Evolutionary conservation across 2,113 vertebrate genomes (phyloP), one percentile per base, ranked within the genome.

Genomic region (Tinamus guttatus): DNA sequence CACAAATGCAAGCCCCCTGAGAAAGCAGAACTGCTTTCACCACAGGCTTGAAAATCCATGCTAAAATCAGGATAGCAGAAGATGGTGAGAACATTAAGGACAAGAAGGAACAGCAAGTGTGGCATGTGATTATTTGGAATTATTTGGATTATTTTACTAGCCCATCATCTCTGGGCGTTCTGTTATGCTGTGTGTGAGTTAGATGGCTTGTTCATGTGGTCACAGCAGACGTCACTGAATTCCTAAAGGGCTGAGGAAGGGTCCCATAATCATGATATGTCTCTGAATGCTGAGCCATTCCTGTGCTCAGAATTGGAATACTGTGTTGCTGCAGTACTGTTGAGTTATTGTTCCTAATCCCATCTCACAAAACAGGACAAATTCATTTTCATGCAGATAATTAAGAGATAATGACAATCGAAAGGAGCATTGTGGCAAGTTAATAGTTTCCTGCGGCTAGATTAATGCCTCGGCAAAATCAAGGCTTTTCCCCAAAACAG

Each of bases 321-420:
- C n/a, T 49, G n/a, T n/a, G 34, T 25, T 85, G 92, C 82, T 91
- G 65, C 75, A 85, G 82, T 89, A 83, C 85, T 82, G 52, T 83
- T 85, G 89, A 79, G 64, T 95, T 93, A 64, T 68, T 85, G 85
- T 92, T 96, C 91, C 86, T 94, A 85, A 84, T 77, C 78, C 92
- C 80, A 93, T 93, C 94, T 94, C 76, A 20, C n/a, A 89, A 85
- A 94, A 94, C 90, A 84, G 95, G 96, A 97, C 93, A 96, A 93
- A 96, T 70, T 87, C 65, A 95, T 97, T 97, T 76, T 83, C 65
- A 92, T 69, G 89, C 88, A 90, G 92, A 91, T 96, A 95, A 97
- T 97, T 97, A 97, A 94, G 94, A 97, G 95, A 96, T 78, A 91
- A 93, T 88, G 92, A 93, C 93, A 95, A 90, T n/a, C 3, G 93